These are phyloP conservation scores for Folsomia candida DNA, from an alignment of 2,888 invertebrate species.

Conservation along the genomic window DNA sequence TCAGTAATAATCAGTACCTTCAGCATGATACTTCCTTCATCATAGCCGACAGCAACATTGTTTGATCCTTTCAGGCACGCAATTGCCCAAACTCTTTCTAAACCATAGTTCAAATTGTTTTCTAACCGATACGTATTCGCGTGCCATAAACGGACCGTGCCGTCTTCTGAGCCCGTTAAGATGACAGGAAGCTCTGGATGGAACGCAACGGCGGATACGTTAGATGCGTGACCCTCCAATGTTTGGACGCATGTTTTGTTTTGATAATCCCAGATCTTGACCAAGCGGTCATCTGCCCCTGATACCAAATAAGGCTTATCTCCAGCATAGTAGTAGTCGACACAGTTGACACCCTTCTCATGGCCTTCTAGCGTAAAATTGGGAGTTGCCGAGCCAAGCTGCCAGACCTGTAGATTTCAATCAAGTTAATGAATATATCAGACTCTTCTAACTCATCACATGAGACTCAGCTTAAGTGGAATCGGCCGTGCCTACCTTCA, in stretches of 20 bases:
- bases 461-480: neutral
- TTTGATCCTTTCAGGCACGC: constrained; percentile 89
- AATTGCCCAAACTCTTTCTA: constrained; percentile 97
- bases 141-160: constrained; percentile 97
- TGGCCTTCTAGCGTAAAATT: constrained; percentile 98
- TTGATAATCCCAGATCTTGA: constrained; percentile 99
- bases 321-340: constrained; percentile 98
- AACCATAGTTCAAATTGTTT: constrained; percentile 94
- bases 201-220: constrained; percentile 71
- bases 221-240: constrained; percentile 81
- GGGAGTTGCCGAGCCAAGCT: constrained; percentile 92
- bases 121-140: constrained; percentile 96
- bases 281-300: constrained; percentile 94
- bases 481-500: constrained; percentile 67
- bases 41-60: constrained; percentile 94
- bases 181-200: constrained; percentile 97
- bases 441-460: neutral
- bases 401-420: constrained; percentile 73
- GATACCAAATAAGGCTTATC: constrained; percentile 99
- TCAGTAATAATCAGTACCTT: constrained; percentile 59
- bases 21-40: constrained; percentile 92
- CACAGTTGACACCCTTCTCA: constrained; percentile 98
- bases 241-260: constrained; percentile 99
- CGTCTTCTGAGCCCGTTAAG: constrained; percentile 96
- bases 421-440: neutral